A percentile compares a stretch with the other conserved stretches of the same genome.
These are phyloP conservation scores for Geopemphigus sp. DNA, from an alignment of 1,140 invertebrate species.

Conservation along the genomic window DNA sequence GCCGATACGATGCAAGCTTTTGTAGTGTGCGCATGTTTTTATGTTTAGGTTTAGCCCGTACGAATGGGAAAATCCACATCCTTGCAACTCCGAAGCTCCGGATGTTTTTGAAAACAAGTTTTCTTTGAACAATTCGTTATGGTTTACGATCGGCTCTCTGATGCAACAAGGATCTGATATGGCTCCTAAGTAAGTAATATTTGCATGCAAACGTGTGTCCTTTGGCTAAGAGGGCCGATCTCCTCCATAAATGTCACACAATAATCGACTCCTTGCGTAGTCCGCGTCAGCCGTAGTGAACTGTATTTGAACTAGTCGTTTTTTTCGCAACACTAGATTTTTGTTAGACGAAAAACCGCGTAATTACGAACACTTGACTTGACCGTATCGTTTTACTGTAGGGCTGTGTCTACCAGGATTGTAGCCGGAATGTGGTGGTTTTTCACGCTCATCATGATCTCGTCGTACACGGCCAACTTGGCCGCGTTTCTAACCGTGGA, in stretches of 20 bases:
- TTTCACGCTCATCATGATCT: constrained; percentile 97
- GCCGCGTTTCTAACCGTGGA: constrained; percentile 97
- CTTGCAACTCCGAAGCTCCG: constrained; percentile 60
- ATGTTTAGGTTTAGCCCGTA: constrained; percentile 59
- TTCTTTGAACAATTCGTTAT: constrained; percentile 60
- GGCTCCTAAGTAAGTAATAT: constrained; percentile 57
- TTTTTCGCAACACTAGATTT: neutral
- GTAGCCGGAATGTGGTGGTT: constrained; percentile 96
- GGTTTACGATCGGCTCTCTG: constrained; percentile 61
- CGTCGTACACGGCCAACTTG: constrained; percentile 95
- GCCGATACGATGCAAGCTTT: neutral
- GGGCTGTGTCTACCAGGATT: constrained; percentile 82
- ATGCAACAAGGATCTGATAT: constrained; percentile 61
- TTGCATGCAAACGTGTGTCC: neutral
- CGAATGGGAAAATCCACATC: constrained; percentile 63
- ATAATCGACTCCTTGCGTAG: neutral
- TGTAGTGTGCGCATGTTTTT: constrained; percentile 37
- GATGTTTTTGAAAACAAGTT: constrained; percentile 61
- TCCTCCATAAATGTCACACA: neutral
- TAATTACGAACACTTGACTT: no score
- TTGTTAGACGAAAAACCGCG: neutral
- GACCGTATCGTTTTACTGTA: constrained; percentile 55
- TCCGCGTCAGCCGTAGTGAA: neutral
- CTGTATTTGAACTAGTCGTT: neutral
- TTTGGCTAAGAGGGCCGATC: constrained; percentile 39